Evolutionary conservation across 1,140 invertebrate genomes (phyloP).

Genomic region (Brachionus koreanus): DNA sequence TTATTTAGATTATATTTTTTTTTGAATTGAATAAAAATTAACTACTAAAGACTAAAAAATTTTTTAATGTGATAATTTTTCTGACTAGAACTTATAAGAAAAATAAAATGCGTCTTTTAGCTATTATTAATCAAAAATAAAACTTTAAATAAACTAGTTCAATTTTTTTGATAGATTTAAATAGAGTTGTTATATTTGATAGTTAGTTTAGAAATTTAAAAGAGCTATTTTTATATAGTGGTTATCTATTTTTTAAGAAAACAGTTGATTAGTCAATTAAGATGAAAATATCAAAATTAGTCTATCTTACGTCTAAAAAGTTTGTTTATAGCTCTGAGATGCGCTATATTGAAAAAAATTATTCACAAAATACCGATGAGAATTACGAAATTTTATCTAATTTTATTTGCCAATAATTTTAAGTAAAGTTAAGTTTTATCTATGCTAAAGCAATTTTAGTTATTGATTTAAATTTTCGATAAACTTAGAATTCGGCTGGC

Average conservation of each 20-base stretch:
- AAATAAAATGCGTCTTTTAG: too few relatives aligned
- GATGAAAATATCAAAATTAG: background rate
- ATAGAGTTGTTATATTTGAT: too few relatives aligned
- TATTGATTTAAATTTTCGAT: background rate
- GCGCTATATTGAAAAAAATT: background rate
- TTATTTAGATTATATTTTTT: too few relatives aligned
- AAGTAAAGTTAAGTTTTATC: background rate
- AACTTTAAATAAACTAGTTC: too few relatives aligned
- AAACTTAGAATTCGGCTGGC: background rate
- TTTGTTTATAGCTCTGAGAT: slow-evolving; percentile 6
- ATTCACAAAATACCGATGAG: background rate
- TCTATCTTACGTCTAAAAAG: background rate
- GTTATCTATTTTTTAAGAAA: background rate
- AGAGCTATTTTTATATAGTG: background rate
- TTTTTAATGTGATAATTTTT: too few relatives aligned
- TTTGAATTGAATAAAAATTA: too few relatives aligned
- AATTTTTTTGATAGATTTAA: too few relatives aligned
- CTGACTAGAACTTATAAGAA: too few relatives aligned
- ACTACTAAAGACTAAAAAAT: too few relatives aligned
- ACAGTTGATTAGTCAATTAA: background rate
- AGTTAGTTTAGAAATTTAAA: too few relatives aligned
- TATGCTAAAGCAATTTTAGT: background rate
- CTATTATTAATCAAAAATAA: too few relatives aligned
- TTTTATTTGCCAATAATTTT: background rate
- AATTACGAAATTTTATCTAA: background rate